Evolutionary conservation across 2,113 vertebrate genomes (phyloP), one percentile per base, ranked within the genome.

Genomic region (Alaudala cheleensis): DNA sequence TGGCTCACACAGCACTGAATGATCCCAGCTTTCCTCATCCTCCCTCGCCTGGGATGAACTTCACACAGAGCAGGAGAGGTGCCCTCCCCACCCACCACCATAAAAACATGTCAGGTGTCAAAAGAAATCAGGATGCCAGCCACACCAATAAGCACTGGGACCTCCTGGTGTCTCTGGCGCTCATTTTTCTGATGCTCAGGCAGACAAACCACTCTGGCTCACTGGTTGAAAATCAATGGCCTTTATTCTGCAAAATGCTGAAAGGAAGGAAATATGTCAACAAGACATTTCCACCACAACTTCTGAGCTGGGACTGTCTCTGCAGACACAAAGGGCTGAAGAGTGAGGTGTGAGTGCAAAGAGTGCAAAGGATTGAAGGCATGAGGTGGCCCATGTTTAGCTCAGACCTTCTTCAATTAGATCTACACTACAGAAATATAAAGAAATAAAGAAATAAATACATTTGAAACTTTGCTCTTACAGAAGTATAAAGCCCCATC

Each of bases 11-110:
- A 28, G 56, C 65, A 16, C 49, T 25, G 37, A 45, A 24, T 2
- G 2, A 49, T 7, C 0, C 2, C 6, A 6, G 2, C 33, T 83
- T 44, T 31, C 72, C 51, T 90, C 9, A 0, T 49, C 64, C 57
- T 80, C 64, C n/a, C 29, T 61, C 22, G 3, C 69, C 87, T 26
- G 0, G 0, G 34, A 40, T 47, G 33, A 72, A 17, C 81, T 62
- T 87, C 84, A 80, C 93, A 81, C 61, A 50, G 67, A 57, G 92
- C 62, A 85, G 81, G 40, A 91, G 53, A 92, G 69, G 61, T 3
- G 0, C 14, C 24, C 14, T 67, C 51, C 34, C 56, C 28, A 20
- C 20, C 31, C 44, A 60, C 47, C 73, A 67, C 83, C 86, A 81
- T 57, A 60, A 86, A 92, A 90, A 71, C 40, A 64, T n/a, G 20